Conservation (phyloP, 2,888 invertebrate genomes). For the Yponomeuta plumbellus region DNA sequence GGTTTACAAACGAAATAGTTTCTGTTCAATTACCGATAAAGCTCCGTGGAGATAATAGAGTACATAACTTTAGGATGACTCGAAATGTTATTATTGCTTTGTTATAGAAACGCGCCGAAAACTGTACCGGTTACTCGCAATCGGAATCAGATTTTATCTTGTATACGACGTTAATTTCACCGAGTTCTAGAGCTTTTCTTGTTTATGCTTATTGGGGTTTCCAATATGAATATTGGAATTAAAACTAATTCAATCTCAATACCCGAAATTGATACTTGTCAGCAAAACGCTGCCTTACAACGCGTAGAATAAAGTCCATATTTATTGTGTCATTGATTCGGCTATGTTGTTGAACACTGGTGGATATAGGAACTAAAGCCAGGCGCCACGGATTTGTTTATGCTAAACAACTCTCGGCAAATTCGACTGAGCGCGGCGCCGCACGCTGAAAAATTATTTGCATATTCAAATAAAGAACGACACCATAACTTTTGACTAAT, state of each 20-base stretch:
- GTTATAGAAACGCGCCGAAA: slow-evolving; percentile 25
- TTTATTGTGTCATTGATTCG: neutral
- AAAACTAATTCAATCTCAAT: slow-evolving; percentile 9
- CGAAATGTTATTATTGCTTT: slow-evolving; percentile 41
- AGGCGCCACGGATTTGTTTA: slow-evolving; percentile 54
- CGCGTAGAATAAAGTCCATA: neutral
- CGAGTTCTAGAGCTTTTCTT: neutral
- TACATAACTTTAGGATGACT: slow-evolving; percentile 42
- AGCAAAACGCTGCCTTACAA: neutral
- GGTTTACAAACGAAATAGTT: slow-evolving; percentile 49
- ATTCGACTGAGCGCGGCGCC: slow-evolving; percentile 45
- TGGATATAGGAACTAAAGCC: slow-evolving; percentile 29
- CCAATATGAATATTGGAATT: slow-evolving; percentile 4
- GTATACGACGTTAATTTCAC: slow-evolving; percentile 3
- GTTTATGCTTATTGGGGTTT: slow-evolving; percentile 9
- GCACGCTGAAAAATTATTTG: slow-evolving; percentile 59
- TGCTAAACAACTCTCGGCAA: slow-evolving; percentile 46
- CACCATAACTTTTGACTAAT: slow-evolving; percentile 42
- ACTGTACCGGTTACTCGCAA: slow-evolving; percentile 9
- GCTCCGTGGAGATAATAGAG: slow-evolving; percentile 39
- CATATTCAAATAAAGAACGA: slow-evolving; percentile 57
- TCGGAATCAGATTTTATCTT: slow-evolving; percentile 5
- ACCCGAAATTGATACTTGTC: neutral
- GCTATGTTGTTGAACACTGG: slow-evolving; percentile 43
- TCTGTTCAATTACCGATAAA: slow-evolving; percentile 60